Percentiles rank a stretch among this genome's conserved stretches.
Evolutionary conservation across 2,888 invertebrate genomes (phyloP).

Genomic region (Luperina nickerlii): DNA sequence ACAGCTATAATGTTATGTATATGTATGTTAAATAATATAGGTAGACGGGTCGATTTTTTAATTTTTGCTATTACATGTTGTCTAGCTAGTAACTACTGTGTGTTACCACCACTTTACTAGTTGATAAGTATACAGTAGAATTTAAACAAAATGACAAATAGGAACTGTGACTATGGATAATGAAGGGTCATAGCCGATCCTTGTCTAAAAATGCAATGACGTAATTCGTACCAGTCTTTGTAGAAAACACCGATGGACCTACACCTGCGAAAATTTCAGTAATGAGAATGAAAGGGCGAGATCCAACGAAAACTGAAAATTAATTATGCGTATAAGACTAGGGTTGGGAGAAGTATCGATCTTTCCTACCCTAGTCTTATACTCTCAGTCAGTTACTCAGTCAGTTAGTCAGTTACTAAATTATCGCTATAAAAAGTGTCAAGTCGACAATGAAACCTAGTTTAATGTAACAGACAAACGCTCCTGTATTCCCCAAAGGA

Average conservation of each 20-base stretch:
- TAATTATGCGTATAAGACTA: no score
- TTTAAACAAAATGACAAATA: neutral
- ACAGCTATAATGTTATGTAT: conserved; percentile 44
- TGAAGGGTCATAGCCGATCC: no score
- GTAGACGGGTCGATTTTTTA: conserved; percentile 22
- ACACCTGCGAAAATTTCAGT: no score
- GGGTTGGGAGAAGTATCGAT: no score
- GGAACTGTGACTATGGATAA: neutral
- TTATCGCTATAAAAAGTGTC: neutral
- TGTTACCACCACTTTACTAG: neutral
- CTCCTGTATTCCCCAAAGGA: no score
- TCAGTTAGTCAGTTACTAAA: no score
- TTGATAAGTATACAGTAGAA: neutral
- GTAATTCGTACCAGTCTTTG: no score
- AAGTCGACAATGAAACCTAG: neutral
- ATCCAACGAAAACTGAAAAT: neutral
- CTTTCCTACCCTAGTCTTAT: no score
- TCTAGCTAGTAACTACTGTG: neutral
- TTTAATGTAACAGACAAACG: no score
- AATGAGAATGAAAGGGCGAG: neutral
- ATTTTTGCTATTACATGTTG: conserved; percentile 14
- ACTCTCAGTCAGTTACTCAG: no score
- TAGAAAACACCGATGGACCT: neutral
- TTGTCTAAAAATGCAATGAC: neutral
- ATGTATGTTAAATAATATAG: conserved; percentile 47